Percentiles rank a stretch among this genome's conserved stretches.
Conservation (phyloP, 2,113 vertebrate genomes). For the Mystacornis crossleyi region DNA sequence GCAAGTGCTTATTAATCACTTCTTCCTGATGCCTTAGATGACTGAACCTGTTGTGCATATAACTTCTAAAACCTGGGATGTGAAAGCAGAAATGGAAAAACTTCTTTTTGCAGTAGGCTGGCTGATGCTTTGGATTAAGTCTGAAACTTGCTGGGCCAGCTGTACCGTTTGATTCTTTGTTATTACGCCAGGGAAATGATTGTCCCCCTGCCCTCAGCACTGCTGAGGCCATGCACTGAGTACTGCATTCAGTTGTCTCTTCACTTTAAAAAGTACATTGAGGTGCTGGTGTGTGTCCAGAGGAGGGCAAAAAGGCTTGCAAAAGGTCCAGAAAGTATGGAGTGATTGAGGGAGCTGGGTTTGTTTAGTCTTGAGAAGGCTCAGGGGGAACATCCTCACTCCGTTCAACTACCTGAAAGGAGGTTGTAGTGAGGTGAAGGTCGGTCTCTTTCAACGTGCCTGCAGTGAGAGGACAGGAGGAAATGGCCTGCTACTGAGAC, state of each 20-base stretch:
- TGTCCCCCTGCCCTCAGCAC: too few species aligned
- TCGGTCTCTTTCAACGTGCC: accelerated
- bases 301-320: neutral
- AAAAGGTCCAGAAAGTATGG: neutral
- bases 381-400: accelerated
- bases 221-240: accelerated
- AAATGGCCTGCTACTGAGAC: neutral
- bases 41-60: neutral
- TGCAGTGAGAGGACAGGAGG: neutral
- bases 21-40: neutral
- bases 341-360: neutral
- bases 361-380: neutral
- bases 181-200: neutral
- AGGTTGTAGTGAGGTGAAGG: neutral
- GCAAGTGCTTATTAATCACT: neutral
- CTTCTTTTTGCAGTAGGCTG: neutral
- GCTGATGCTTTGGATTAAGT: neutral
- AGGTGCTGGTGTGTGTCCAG: accelerated
- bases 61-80: neutral
- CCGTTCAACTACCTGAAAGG: too few species aligned
- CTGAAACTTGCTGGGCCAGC: neutral
- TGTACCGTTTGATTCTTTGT: accelerated
- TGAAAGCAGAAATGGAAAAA: neutral
- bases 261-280: neutral
- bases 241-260: neutral